A percentile compares a stretch with the other conserved stretches of the same genome.
Evolutionary conservation across 2,888 invertebrate genomes (phyloP).

Genomic region (Copidosoma aretas): DNA sequence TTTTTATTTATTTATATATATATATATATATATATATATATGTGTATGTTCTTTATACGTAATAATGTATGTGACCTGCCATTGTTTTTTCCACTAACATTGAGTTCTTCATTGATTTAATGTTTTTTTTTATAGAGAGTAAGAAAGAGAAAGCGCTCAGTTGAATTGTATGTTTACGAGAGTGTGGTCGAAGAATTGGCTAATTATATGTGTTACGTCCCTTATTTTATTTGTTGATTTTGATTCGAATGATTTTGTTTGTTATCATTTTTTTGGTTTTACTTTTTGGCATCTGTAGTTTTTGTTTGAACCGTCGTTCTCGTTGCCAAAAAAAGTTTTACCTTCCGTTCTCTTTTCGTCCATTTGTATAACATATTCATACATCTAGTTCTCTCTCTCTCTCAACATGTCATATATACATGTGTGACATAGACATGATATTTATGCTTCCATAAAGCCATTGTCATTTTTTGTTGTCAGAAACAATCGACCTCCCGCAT

Average conservation of each 20-base stretch:
- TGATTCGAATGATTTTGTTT: constrained; percentile 4
- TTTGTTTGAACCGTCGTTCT: constrained; percentile 5
- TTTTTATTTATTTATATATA: constrained; percentile 28
- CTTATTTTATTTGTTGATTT: constrained; percentile 11
- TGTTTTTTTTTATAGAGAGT: constrained; percentile 7
- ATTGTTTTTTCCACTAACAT: constrained; percentile 29
- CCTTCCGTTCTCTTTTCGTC: constrained; percentile 10
- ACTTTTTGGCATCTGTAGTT: not conserved
- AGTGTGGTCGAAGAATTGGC: constrained; percentile 16
- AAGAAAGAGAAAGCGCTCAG: constrained; percentile 27
- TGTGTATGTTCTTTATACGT: constrained; percentile 11
- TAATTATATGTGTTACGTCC: constrained; percentile 3
- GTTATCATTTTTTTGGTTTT: constrained; percentile 12
- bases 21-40: constrained; percentile 1
- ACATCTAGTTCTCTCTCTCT: not conserved
- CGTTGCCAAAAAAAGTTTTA: not conserved
- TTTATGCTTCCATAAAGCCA: not conserved
- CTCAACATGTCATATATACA: constrained; percentile 10
- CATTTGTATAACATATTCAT: not conserved
- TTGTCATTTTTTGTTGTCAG: constrained; percentile 17
- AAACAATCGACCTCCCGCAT: constrained; percentile 1
- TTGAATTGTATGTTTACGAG: constrained; percentile 14
- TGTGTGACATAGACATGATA: constrained; percentile 1
- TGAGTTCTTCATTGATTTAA: constrained; percentile 16
- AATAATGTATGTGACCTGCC: constrained; percentile 26